phyloP scores from a whole-genome alignment of 2,888 invertebrate species.

The Scaptomyza cyrtandrae region DNA sequence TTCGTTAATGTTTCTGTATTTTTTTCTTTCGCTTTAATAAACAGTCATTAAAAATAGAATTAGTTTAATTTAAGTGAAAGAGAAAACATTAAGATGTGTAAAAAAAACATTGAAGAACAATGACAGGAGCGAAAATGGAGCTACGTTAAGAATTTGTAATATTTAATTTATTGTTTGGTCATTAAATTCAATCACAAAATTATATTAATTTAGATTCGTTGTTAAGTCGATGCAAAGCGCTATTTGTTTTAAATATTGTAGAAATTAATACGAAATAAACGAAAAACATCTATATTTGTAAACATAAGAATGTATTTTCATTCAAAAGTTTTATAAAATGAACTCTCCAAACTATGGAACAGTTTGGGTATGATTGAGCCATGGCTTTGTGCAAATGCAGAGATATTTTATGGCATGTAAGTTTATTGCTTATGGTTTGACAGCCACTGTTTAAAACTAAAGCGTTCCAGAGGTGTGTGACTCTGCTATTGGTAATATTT shows the following conservation, averaged over 20 bases:
- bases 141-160: slow-evolving; percentile 52
- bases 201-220: slow-evolving; percentile 56
- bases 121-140: slow-evolving; percentile 44
- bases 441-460: neutral
- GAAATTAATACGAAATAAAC: slow-evolving; percentile 28
- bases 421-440: neutral
- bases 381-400: slow-evolving; percentile 15
- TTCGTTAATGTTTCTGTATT: slow-evolving; percentile 62
- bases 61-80: slow-evolving; percentile 76
- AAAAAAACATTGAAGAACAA: slow-evolving; percentile 23
- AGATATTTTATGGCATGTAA: neutral
- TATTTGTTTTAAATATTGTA: slow-evolving; percentile 44
- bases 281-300: slow-evolving; percentile 2
- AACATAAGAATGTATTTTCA: slow-evolving; percentile 4
- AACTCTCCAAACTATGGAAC: fast-evolving
- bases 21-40: slow-evolving; percentile 73
- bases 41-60: slow-evolving; percentile 77
- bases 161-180: slow-evolving; percentile 74
- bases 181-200: slow-evolving; percentile 56
- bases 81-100: slow-evolving; percentile 37
- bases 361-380: neutral
- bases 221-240: slow-evolving; percentile 46
- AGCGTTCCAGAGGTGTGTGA: neutral
- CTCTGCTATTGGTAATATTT: neutral
- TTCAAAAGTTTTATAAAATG: neutral